These are phyloP conservation scores for Thalassophryne amazonica DNA, from an alignment of 2,797 vertebrate species.

Conservation along the genomic window DNA sequence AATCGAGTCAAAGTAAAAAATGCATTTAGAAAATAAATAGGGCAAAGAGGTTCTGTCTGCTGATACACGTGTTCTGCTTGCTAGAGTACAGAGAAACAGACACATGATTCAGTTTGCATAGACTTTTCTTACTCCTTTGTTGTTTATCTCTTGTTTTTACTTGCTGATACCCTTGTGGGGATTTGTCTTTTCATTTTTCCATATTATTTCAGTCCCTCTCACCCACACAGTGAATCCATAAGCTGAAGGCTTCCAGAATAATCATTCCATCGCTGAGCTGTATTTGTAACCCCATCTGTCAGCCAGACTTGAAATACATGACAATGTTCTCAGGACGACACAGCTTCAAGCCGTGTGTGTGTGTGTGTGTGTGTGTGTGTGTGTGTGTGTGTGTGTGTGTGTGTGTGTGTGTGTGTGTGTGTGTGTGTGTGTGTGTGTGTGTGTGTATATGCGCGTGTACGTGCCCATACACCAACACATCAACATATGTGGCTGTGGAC, in stretches of 20 bases:
- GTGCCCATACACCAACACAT: background rate
- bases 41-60: no score
- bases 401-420: background rate
- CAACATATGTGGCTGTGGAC: background rate
- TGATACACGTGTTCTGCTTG: no score
- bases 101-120: no score
- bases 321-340: slow-evolving; percentile 61
- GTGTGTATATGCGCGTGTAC: background rate
- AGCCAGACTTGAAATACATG: slow-evolving; percentile 50
- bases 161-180: no score
- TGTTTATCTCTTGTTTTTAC: no score
- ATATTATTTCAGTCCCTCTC: no score
- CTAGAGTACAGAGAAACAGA: no score
- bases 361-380: background rate
- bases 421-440: slow-evolving; percentile 1
- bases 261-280: slow-evolving; percentile 59
- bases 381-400: background rate
- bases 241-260: slow-evolving; percentile 53
- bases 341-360: no score
- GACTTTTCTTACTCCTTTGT: no score
- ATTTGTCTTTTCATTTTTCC: no score
- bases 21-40: no score
- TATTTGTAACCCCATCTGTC: slow-evolving; percentile 72
- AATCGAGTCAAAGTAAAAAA: no score
- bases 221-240: slow-evolving; percentile 24